Evolutionary conservation across 2,888 invertebrate genomes (phyloP), one percentile per base, ranked within the genome.

Genomic region (Zeuzera pyrina): DNA sequence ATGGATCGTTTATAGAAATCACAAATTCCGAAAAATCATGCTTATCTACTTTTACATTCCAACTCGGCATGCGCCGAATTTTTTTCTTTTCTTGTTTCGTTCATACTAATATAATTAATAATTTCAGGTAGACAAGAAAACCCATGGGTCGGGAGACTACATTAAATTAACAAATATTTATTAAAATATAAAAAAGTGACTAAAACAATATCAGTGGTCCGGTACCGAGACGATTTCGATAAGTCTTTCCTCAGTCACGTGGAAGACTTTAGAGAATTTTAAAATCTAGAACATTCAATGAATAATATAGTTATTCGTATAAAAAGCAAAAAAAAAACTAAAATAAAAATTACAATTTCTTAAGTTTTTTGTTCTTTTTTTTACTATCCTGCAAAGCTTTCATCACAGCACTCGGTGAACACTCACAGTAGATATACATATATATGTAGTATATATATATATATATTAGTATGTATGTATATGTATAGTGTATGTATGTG

Each of bases 51-150:
- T 52, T 59, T 50, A 15, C 15, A 12, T 24, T 24, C 53, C 56
- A 41, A 58, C 53, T 56, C 49, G 54, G 69, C 67, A 71, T 63
- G 67, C n/a, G 33, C 43, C 56, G 59, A 50, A 41, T 36, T 41
- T 44, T 52, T 57, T 52, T 54, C 60, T 61, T 61, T 56, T 59
- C 65, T 67, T 57, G 55, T 69, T 77, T 71, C 68, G 78, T 78
- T 79, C 74, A 67, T 78, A 83, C 83, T 83, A 84, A 84, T 83
- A 64, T 71, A 77, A 76, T 81, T 77, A 77, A 77, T 74, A 74
- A 74, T 81, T 81, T 83, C 83, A 81, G 83, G 81, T 79, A 72
- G 70, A 70, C 76, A 52, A 74, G 78, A 76, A 77, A 76, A 40
- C 79, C 81, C 81, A 62, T 65, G 81, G 77, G 70, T 78, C 79